These are phyloP conservation scores for Aleiodes sp. DNA, from an alignment of 1,140 invertebrate genomes.

Conservation along the genomic window DNA sequence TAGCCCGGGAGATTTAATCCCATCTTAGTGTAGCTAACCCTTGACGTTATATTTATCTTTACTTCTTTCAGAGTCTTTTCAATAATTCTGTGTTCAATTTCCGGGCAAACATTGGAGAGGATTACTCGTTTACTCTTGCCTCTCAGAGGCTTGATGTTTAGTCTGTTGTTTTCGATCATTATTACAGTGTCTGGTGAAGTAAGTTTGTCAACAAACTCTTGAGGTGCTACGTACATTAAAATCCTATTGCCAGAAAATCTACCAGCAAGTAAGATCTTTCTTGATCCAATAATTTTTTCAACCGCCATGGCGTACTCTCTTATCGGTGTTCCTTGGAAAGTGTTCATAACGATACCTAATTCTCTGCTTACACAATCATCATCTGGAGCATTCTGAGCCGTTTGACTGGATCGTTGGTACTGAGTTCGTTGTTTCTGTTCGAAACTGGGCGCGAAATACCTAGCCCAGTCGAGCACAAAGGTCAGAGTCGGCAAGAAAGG, in stretches of 20 bases:
- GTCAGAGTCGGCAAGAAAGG: too few species aligned
- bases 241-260: not conserved
- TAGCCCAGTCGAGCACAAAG: too few species aligned
- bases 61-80: not conserved
- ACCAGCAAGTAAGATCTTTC: not conserved
- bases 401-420: not conserved
- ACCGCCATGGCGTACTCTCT: not conserved
- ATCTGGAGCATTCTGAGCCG: not conserved
- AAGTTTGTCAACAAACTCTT: not conserved
- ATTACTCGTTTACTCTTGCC: not conserved
- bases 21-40: not conserved
- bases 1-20: not conserved
- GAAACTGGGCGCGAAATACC: too few species aligned
- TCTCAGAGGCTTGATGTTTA: not conserved
- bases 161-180: not conserved
- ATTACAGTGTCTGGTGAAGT: not conserved
- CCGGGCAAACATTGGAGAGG: not conserved
- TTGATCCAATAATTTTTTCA: not conserved
- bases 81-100: not conserved
- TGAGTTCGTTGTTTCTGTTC: not conserved
- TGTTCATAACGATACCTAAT: not conserved
- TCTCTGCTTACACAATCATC: not conserved
- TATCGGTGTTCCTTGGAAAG: not conserved
- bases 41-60: not conserved
- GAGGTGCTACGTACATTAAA: not conserved